Conservation (phyloP, 2,113 vertebrate genomes). For the Crotophaga sulcirostris region DNA sequence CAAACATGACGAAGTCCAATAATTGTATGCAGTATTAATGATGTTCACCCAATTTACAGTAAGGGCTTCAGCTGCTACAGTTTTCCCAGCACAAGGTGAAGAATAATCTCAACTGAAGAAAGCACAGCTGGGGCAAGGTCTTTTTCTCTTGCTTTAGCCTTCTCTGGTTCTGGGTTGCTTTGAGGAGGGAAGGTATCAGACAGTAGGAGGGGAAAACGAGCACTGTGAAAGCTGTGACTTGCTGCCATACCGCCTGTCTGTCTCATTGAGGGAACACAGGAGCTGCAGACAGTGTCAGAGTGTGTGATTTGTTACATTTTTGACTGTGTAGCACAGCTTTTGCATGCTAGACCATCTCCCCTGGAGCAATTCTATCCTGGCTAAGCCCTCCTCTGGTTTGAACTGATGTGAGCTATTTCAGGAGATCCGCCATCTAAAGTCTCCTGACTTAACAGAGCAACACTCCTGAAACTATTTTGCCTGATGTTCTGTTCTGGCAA, state of each 20-base stretch:
- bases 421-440: background rate
- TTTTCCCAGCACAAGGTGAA: background rate
- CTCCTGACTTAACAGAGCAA: background rate
- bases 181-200: background rate
- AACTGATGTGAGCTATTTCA: background rate
- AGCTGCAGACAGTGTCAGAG: background rate
- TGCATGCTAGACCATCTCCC: background rate
- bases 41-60: background rate
- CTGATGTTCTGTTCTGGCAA: background rate
- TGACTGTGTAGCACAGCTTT: background rate
- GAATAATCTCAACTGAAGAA: background rate
- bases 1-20: background rate
- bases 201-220: background rate
- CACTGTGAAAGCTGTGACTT: background rate
- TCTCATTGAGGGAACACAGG: background rate
- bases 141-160: background rate
- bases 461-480: background rate
- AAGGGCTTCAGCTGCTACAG: background rate
- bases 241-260: accelerated
- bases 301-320: background rate
- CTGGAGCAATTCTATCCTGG: background rate
- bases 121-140: background rate
- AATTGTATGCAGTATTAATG: background rate
- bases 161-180: background rate
- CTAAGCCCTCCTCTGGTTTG: background rate